A percentile compares a stretch with the other conserved stretches of the same genome.
These are phyloP conservation scores for Monodelphis domestica DNA, from an alignment of 2,797 vertebrate genomes.

Conservation along the genomic window DNA sequence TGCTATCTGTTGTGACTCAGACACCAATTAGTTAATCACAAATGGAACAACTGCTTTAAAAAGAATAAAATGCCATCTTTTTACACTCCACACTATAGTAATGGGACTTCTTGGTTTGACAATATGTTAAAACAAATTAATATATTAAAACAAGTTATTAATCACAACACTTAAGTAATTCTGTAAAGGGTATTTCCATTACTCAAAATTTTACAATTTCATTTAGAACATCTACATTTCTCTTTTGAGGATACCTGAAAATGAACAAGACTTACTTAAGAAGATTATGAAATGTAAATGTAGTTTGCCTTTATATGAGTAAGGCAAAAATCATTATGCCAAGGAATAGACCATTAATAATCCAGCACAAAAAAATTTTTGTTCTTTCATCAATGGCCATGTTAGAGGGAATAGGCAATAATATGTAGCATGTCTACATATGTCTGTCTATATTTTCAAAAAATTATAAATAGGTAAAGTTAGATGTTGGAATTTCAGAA, in stretches of 20 bases:
- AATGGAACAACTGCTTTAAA: not conserved
- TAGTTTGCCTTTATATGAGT: not conserved
- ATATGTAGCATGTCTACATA: not conserved
- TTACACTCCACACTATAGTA: not conserved
- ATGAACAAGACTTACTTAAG: conserved; percentile 31
- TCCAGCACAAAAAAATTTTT: not conserved
- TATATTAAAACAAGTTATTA: no score
- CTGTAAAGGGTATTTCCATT: conserved; percentile 4
- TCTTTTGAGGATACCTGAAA: conserved; percentile 26
- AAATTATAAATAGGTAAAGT: not conserved
- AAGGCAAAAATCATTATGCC: not conserved
- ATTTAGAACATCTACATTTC: not conserved
- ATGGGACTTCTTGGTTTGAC: not conserved
- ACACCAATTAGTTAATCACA: not conserved
- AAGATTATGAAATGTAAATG: conserved; percentile 28
- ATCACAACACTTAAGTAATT: not conserved
- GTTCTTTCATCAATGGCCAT: not conserved
- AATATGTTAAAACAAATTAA: not conserved
- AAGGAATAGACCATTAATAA: not conserved
- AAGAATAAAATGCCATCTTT: not conserved
- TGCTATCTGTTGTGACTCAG: conserved; percentile 6
- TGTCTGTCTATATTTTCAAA: not conserved
- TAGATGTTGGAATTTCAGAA: not conserved
- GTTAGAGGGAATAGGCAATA: not conserved
- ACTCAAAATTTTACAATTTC: not conserved